Base-by-base conservation (phyloP, 2,888 invertebrate species). In the Drosophila rubida region DNA sequence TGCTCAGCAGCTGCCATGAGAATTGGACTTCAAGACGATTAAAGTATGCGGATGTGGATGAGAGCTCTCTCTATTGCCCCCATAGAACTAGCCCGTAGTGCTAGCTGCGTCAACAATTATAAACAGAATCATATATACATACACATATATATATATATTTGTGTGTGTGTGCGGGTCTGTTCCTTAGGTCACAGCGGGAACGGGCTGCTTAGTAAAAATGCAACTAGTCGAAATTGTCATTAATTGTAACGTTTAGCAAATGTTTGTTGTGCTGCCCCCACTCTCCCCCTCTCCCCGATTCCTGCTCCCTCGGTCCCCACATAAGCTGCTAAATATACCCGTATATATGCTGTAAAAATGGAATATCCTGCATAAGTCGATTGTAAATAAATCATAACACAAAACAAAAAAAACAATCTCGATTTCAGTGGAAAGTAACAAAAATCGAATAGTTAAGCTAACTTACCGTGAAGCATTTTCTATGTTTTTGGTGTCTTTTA, bases 301-400 rank as follows among this genome's bases (percentile, higher is more conserved):
- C 35, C 35, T 14, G 5, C 6, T 11, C 4, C 32, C 6, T 9
- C 25, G 35, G 14, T 11, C 30, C n/a, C 16, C 46, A 35, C 30
- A 44, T 49, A 45, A 57, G 51, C 30, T 30, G 16, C 48, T 45
- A 46, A 22, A 44, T 22, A 53, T 50, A 62, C 54, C 45, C 37
- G 58, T 60, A 42, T 58, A 77, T 77, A 65, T 57, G 44, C 80
- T 76, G 75, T 76, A 74, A 58, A 79, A 75, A 69, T 61, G 39
- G 19, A 35, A 50, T 60, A 49, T 49, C 50, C 68, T 75, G 3
- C 19, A 19, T 19, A 80, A 77, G 81, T 84, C 75, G 68, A 87
- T 25, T 82, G 87, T 87, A 82, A 69, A 82, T 82, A 70, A 72
- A 63, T 75, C 64, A 77, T 67, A 50, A 32, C n/a, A 32, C 32